Evolutionary conservation across 1,140 invertebrate species (phyloP).

Genomic region (Zaprionus davidi): DNA sequence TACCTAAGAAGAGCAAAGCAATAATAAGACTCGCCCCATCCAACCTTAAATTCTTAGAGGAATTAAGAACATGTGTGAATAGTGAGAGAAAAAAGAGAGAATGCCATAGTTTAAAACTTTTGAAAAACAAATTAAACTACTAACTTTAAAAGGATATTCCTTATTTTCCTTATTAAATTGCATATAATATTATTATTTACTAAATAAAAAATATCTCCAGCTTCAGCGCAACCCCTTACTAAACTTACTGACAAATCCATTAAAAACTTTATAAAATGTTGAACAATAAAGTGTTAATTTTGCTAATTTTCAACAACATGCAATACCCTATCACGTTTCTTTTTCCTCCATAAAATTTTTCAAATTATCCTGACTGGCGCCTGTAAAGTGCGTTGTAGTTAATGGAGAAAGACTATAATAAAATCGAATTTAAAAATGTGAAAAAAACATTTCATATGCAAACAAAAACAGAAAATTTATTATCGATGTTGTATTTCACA

Average conservation of each 20-base stretch:
- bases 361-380: background rate
- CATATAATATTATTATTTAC: no score
- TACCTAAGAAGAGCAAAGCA: slow-evolving; percentile 19
- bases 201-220: background rate
- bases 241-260: background rate
- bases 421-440: background rate
- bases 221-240: background rate
- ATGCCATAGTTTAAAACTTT: no score
- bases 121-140: no score
- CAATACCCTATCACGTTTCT: background rate
- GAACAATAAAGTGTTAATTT: background rate
- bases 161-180: no score
- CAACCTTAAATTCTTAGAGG: background rate
- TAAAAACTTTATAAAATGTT: background rate
- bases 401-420: slow-evolving; percentile 14
- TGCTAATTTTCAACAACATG: background rate
- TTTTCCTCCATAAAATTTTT: background rate
- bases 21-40: slow-evolving; percentile 9
- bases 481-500: slow-evolving; percentile 31
- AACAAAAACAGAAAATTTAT: slow-evolving; percentile 5
- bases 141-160: no score
- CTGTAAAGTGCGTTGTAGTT: background rate
- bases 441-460: slow-evolving; percentile 28
- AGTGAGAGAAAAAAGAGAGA: no score
- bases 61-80: no score